Base-by-base conservation (phyloP, 2,113 vertebrate genomes). In the Phodopus roborovskii region DNA sequence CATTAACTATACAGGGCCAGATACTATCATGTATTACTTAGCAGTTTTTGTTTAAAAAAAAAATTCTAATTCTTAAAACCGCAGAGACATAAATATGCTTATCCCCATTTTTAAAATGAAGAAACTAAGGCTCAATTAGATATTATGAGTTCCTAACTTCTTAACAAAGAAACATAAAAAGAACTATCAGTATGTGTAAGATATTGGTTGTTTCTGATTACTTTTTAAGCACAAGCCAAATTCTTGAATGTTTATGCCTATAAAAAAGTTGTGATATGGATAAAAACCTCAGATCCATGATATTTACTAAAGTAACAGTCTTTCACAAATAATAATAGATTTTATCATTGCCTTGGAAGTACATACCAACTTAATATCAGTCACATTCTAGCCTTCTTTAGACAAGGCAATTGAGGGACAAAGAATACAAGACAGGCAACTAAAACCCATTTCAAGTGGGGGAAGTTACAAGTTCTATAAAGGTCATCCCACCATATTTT, bases 401-500 rank as follows among this genome's bases (percentile, higher is more conserved):
- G 58, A 96, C 78, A 92, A 95, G 58, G 30, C 78, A 94, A 86
- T 66, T 95, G 74, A 98, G 94, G 88, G 70, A 17, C 74, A 95
- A 70, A 92, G 45, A 84, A 86, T 94, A 95, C 70, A 71, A 94
- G 20, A 50, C 48, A 96, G 62, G 62, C 78, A 94, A 95, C 81
- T 91, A 97, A 95, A 85, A 79, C 42, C 64, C 5, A 50, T 92
- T 84, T 42, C 66, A 71, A 88, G 28, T 50, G 81, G 95, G 2
- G 42, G 26, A 92, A 92, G 74, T 77, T 75, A 91, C 93, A 94
- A 95, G 73, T 92, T 95, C 83, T 84, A 9, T 58, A 89, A 97
- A 96, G 71, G 50, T 90, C 96, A 94, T 85, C 42, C 58, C 66
- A 93, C 94, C 60, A 94, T 48, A 94, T 91, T 97, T 48, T 88